Evolutionary conservation across 2,113 vertebrate genomes (phyloP), one percentile per base, ranked within the genome.

Genomic region (Muscicapa adusta): DNA sequence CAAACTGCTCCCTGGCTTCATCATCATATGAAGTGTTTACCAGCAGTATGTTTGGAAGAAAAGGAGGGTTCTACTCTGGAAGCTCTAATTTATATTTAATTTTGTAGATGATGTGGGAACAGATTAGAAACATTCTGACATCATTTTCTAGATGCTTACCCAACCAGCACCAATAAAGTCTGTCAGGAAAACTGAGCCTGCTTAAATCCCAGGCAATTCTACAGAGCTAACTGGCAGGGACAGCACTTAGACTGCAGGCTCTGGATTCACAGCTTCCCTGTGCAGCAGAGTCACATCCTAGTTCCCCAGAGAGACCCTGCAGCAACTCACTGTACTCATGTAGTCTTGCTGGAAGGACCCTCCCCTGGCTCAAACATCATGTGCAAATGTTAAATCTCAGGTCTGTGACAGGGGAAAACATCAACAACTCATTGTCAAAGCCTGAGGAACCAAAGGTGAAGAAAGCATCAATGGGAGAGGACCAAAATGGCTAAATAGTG

Each of bases 261-360:
- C 54, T 43, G 54, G 18, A 47, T 38, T 85, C 74, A 50, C 26
- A 54, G 19, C 14, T 62, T 42, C 38, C 40, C 40, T 34, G 1
- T 9, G 7, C 16, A n/a, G 23, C 5, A n/a, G 14, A 70, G 20
- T 38, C 51, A 26, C 16, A 18, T 78, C 19, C 22, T 54, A 51
- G 26, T 20, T 9, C 34, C 13, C 2, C 50, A 19, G 7, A 0
- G 0, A 72, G 57, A 67, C 18, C 23, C 29, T 8, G 25, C 19
- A 47, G 7, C 1, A 1, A n/a, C n/a, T 22, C 56, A 56, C 45
- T 53, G 8, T 50, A 16, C 29, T 71, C 7, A 1, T 0, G 0
- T 1, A 15, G 13, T 40, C 45, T 54, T 75, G n/a, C 62, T 75
- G n/a, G 28, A 91, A 82, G n/a, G 22, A 53, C 33, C 31, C 58